Evolutionary conservation across 92 coral and sea anemone species (phyloP).

Genomic region (Epizoanthus scotinus): DNA sequence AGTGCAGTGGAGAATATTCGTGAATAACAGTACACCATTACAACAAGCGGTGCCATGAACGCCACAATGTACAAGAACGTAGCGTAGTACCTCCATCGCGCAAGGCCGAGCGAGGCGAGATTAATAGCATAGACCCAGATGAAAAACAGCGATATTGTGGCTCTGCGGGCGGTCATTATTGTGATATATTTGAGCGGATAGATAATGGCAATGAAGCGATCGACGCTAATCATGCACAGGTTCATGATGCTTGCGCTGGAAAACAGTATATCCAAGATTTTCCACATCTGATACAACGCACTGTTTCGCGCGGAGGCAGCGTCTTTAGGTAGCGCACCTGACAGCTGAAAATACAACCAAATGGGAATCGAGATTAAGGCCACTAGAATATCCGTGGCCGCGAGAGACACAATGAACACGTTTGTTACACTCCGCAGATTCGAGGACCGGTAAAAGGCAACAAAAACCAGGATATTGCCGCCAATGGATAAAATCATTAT

Average conservation of each 20-base stretch:
- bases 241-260: conserved; percentile 93
- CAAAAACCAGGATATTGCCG: conserved; percentile 70
- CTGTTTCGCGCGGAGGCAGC: conserved; percentile 1
- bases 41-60: conserved; percentile 63
- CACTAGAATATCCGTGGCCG: conserved; percentile 75
- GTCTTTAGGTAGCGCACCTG: conserved; percentile 48
- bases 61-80: conserved; percentile 73
- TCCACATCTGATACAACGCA: conserved; percentile 57
- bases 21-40: conserved; percentile 71
- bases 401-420: conserved; percentile 75
- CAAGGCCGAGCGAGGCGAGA: conserved; percentile 55
- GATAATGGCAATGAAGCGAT: conserved; percentile 69
- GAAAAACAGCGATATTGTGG: conserved; percentile 47
- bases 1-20: conserved; percentile 71
- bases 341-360: conserved; percentile 73
- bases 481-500: conserved; percentile 61
- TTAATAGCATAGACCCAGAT: conserved; percentile 66
- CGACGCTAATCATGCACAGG: conserved; percentile 79
- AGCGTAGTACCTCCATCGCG: conserved; percentile 52
- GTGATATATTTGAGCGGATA: conserved; percentile 67
- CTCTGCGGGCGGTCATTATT: conserved; percentile 66
- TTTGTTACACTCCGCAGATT: conserved; percentile 75
- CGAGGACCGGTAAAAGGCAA: conserved; percentile 83
- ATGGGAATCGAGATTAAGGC: conserved; percentile 77
- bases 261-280: conserved; percentile 74